Percentiles rank a stretch among this genome's conserved stretches.
phyloP scores from a whole-genome alignment of 92 coral and sea anemone genomes.

The Palythoa grandis region DNA sequence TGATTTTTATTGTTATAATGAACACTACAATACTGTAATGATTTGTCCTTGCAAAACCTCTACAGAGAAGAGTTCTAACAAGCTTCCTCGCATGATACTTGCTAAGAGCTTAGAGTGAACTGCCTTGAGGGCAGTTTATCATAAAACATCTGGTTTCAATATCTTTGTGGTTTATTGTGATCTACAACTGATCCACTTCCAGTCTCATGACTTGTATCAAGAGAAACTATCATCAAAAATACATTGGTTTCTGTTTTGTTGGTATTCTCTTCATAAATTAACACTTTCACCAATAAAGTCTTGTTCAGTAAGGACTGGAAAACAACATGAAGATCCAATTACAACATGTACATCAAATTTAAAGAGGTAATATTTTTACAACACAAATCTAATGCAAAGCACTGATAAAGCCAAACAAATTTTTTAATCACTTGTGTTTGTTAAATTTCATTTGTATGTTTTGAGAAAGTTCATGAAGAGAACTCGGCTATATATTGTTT shows the following conservation, averaged over 20 bases:
- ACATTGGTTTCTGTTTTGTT: background rate
- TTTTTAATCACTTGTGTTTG: background rate
- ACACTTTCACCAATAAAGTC: background rate
- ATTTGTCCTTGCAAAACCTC: background rate
- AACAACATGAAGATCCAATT: conserved; percentile 15
- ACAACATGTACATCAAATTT: background rate
- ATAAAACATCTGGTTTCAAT: conserved; percentile 41
- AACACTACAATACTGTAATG: background rate
- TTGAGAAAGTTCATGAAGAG: background rate
- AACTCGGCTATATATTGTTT: background rate
- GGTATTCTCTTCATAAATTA: background rate
- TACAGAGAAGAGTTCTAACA: background rate
- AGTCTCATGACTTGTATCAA: conserved; percentile 2
- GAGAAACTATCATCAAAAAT: background rate
- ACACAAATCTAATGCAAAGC: background rate
- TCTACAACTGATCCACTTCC: background rate
- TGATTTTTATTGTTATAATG: background rate
- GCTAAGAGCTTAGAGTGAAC: conserved; percentile 8
- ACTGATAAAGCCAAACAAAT: background rate
- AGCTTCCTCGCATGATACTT: background rate
- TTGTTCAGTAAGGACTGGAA: background rate
- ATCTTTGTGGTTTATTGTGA: background rate
- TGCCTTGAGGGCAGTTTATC: conserved; percentile 32
- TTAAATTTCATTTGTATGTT: background rate
- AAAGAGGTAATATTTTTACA: conserved; percentile 9